Evolutionary conservation across 1,140 invertebrate genomes (phyloP).

Genomic region (Stenopsyche tienmushanensis): DNA sequence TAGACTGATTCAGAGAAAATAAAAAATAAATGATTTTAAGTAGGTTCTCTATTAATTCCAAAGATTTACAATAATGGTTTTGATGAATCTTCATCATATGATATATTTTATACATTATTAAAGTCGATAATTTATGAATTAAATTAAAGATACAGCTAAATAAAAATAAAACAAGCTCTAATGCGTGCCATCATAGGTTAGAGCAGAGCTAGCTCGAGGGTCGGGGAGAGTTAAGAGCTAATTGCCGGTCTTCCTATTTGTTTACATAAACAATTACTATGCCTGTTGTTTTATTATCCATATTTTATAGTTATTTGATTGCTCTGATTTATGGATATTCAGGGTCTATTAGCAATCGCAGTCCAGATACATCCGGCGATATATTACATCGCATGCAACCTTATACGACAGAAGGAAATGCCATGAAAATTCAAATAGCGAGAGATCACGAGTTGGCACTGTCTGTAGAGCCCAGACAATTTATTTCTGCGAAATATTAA

Average conservation of each 20-base stretch:
- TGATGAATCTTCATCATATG: too few species aligned
- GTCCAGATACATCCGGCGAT: slow-evolving; percentile 1
- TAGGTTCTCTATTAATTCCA: too few species aligned
- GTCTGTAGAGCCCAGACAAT: not conserved
- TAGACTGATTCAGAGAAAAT: too few species aligned
- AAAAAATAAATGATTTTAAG: too few species aligned
- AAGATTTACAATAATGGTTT: too few species aligned
- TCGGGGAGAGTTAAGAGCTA: slow-evolving; percentile 32
- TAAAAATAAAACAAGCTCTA: slow-evolving; percentile 3
- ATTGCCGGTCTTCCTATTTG: slow-evolving; percentile 41
- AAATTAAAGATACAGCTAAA: too few species aligned
- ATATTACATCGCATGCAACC: too few species aligned
- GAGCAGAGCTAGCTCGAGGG: slow-evolving; percentile 12
- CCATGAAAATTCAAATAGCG: too few species aligned
- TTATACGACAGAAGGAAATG: not conserved
- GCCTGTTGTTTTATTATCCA: slow-evolving; percentile 29
- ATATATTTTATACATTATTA: too few species aligned
- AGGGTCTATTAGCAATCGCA: slow-evolving; percentile 24
- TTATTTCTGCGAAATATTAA: not conserved
- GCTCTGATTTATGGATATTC: slow-evolving; percentile 36
- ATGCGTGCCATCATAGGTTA: not conserved
- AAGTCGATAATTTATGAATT: too few species aligned
- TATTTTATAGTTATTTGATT: slow-evolving; percentile 40
- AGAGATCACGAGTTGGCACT: too few species aligned
- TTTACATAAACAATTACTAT: slow-evolving; percentile 42